A percentile compares a stretch with the other conserved stretches of the same genome.
These are phyloP conservation scores for Leucophenga varia DNA, from an alignment of 1,140 invertebrate genomes.

Conservation along the genomic window DNA sequence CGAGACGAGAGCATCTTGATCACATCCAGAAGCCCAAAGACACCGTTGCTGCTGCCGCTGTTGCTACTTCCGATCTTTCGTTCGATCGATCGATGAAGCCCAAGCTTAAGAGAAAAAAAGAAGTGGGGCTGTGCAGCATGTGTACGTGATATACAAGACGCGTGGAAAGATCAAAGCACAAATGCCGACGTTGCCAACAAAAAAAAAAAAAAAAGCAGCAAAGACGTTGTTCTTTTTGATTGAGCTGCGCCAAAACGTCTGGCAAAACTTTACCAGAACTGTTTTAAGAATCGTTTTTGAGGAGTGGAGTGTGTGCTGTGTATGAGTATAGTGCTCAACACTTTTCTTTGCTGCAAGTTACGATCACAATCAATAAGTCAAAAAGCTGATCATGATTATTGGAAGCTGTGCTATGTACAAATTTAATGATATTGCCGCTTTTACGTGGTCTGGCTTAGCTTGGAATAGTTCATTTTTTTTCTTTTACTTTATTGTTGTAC, in stretches of 20 bases:
- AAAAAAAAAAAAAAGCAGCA: too few relatives aligned
- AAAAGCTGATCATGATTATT: constrained; percentile 54
- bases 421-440: constrained; percentile 5
- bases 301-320: neutral
- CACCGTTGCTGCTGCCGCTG: too few relatives aligned
- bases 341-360: constrained; percentile 14
- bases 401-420: constrained; percentile 5
- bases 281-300: neutral
- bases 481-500: too few relatives aligned
- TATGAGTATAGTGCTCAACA: constrained; percentile 3
- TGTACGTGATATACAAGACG: constrained; percentile 40
- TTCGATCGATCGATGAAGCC: too few relatives aligned
- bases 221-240: too few relatives aligned
- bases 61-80: too few relatives aligned
- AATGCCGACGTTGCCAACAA: constrained; percentile 36
- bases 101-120: too few relatives aligned
- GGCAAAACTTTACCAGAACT: constrained; percentile 2
- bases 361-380: constrained; percentile 55
- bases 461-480: too few relatives aligned
- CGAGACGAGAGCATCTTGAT: constrained; percentile 17
- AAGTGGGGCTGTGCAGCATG: neutral
- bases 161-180: constrained; percentile 48
- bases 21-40: too few relatives aligned
- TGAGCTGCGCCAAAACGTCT: constrained; percentile 22
- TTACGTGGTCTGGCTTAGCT: constrained; percentile 7